Evolutionary conservation across 2,797 vertebrate species (phyloP).

Genomic region (Ispidina lecontei): DNA sequence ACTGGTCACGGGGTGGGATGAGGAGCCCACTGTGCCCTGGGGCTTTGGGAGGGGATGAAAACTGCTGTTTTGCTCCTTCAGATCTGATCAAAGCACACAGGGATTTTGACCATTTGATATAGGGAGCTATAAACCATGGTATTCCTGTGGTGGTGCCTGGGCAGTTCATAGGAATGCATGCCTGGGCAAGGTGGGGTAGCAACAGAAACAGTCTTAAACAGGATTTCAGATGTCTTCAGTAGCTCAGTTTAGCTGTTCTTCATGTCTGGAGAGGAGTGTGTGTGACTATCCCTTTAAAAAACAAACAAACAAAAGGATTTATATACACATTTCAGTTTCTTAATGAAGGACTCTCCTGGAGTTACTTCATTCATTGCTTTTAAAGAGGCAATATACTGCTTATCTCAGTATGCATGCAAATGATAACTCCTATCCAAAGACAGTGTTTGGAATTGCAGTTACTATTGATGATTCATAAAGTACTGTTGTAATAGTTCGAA

Average conservation of each 20-base stretch:
- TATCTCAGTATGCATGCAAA: not conserved
- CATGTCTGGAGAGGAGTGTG: fast-evolving
- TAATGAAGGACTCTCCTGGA: not conserved
- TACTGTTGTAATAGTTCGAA: not conserved
- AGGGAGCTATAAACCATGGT: not conserved
- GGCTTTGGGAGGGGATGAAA: not conserved
- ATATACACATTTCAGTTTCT: not conserved
- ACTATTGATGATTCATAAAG: constrained; percentile 26
- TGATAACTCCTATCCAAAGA: not conserved
- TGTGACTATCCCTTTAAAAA: not conserved
- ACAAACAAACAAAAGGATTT: too few species aligned
- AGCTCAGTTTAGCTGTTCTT: not conserved
- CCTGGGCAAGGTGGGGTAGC: fast-evolving
- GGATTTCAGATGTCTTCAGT: not conserved
- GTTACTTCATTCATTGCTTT: not conserved
- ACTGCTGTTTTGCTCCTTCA: fast-evolving
- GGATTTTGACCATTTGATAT: not conserved
- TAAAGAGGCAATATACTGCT: not conserved
- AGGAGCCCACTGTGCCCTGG: not conserved
- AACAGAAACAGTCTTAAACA: not conserved
- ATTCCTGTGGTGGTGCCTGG: not conserved
- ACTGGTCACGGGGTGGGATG: not conserved
- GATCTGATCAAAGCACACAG: not conserved
- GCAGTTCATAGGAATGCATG: not conserved
- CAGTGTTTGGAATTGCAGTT: constrained; percentile 12